Evolutionary conservation across 2,113 vertebrate species (phyloP).

Genomic region (Lepus americanus): DNA sequence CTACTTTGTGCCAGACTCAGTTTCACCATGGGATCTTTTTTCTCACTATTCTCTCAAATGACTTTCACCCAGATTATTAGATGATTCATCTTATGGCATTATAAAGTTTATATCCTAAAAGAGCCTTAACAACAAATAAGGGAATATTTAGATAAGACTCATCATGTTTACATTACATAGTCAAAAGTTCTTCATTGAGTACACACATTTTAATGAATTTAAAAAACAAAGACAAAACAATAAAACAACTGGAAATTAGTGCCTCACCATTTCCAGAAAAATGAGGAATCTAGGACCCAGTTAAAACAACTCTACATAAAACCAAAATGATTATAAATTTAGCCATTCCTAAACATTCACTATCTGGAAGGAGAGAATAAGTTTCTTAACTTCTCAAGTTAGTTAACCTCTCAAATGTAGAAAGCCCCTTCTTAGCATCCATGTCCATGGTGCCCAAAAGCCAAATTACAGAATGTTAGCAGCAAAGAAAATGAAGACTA

Average conservation of each 20-base stretch:
- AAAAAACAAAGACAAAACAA: too few relatives aligned
- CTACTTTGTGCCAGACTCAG: neutral
- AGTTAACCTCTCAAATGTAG: neutral
- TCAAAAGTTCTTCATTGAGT: neutral
- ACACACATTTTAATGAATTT: too few relatives aligned
- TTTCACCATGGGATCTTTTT: neutral
- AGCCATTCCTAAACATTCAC: neutral
- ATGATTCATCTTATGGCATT: neutral
- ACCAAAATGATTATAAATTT: neutral
- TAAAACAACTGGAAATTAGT: too few relatives aligned
- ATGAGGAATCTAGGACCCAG: neutral
- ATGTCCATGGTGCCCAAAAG: neutral
- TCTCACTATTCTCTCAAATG: neutral
- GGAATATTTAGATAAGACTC: conserved; percentile 20
- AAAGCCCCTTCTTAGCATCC: neutral
- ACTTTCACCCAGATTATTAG: too few relatives aligned
- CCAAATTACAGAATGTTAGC: neutral
- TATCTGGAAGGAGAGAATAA: neutral
- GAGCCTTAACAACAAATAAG: neutral
- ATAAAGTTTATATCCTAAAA: conserved; percentile 9
- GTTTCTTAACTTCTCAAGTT: neutral
- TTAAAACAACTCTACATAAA: neutral
- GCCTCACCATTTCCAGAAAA: neutral
- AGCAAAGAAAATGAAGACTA: neutral
- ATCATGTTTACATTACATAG: neutral